These are phyloP conservation scores for Thamnophis sirtalis DNA, from an alignment of 2,113 vertebrate genomes.

Conservation along the genomic window DNA sequence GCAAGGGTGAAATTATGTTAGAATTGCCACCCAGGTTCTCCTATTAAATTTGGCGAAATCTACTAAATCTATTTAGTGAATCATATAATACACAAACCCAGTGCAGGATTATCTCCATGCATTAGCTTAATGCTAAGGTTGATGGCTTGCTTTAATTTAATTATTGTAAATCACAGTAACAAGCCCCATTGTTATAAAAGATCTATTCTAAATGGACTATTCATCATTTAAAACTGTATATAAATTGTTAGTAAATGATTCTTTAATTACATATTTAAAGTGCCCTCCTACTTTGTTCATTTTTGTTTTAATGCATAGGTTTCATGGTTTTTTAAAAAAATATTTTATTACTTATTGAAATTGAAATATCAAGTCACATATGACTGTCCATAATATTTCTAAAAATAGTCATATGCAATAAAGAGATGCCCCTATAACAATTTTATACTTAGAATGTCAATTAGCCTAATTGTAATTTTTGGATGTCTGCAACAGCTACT, in stretches of 20 bases:
- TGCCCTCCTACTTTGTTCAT: not conserved
- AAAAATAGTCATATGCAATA: slow-evolving; percentile 7
- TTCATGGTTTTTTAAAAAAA: slow-evolving; percentile 6
- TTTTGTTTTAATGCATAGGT: not conserved
- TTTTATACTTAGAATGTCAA: not conserved
- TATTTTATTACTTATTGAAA: not conserved
- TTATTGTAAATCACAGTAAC: not conserved
- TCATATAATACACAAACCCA: not conserved
- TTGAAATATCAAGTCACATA: not conserved
- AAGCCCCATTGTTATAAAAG: not conserved
- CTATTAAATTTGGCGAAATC: not conserved
- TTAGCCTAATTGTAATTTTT: not conserved
- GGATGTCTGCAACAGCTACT: not conserved
- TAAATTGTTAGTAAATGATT: slow-evolving; percentile 13
- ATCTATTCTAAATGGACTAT: slow-evolving; percentile 20
- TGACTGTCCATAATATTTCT: not conserved
- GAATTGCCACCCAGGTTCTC: not conserved
- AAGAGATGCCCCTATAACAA: not conserved
- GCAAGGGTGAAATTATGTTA: not conserved
- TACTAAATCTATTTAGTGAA: not conserved
- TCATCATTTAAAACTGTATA: not conserved
- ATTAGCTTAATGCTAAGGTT: slow-evolving; percentile 7
- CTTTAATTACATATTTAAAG: not conserved
- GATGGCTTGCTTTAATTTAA: slow-evolving; percentile 18
- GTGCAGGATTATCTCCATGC: not conserved